Conservation (phyloP, 2,113 vertebrate genomes). For the Pleuronectes platessa region DNA sequence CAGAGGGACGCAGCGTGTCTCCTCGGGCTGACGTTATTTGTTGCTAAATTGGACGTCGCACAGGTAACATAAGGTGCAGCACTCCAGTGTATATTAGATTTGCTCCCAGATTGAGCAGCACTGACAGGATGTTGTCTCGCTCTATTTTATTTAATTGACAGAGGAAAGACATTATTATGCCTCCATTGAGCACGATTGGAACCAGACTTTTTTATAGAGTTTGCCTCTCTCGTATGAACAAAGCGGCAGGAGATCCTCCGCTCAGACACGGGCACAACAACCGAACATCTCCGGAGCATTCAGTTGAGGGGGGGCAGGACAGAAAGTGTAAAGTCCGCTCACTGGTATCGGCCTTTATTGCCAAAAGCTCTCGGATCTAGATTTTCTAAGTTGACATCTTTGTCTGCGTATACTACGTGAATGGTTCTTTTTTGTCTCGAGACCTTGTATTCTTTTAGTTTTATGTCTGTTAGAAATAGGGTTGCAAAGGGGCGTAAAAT, state of each 20-base stretch:
- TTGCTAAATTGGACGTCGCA: constrained; percentile 58
- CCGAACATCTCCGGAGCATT: no score
- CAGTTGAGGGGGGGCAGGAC: no score
- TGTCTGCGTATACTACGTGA: neutral
- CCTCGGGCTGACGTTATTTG: constrained; percentile 53
- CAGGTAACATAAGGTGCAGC: constrained; percentile 37
- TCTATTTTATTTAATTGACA: constrained; percentile 50
- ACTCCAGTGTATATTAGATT: constrained; percentile 37
- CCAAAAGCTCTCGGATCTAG: no score
- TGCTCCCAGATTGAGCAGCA: constrained; percentile 28
- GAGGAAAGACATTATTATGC: neutral
- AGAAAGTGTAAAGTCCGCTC: no score
- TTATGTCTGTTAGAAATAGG: no score
- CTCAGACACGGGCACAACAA: no score
- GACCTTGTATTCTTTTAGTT: no score
- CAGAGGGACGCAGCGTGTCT: constrained; percentile 35
- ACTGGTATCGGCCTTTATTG: no score
- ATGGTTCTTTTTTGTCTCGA: neutral
- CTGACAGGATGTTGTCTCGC: constrained; percentile 38
- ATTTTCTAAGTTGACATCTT: neutral
- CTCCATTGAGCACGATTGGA: neutral
- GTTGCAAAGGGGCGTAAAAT: no score
- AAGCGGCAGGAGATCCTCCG: no score
- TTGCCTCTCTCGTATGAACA: neutral
- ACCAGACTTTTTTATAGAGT: neutral